Evolutionary conservation across 2,797 vertebrate genomes (phyloP).

Genomic region (Morelia viridis): DNA sequence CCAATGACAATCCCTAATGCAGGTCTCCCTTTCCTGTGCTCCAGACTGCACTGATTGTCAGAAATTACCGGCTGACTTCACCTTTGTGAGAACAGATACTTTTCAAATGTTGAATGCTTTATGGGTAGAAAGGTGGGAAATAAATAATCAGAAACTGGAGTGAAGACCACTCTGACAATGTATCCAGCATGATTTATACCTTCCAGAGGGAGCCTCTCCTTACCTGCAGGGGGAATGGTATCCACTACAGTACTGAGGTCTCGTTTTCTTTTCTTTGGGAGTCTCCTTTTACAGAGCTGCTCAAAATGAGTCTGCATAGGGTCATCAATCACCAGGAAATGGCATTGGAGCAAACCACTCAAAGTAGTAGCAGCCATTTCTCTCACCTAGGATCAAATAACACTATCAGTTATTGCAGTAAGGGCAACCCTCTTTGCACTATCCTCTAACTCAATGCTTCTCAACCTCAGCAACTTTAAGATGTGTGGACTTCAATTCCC

Average conservation of each 20-base stretch:
- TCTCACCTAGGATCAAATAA: slow-evolving; percentile 80
- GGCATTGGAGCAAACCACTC: slow-evolving; percentile 94
- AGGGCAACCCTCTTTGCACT: background rate
- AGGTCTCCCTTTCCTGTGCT: background rate
- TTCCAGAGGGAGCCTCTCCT: slow-evolving; percentile 20
- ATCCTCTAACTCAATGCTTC: background rate
- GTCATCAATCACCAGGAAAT: slow-evolving; percentile 89
- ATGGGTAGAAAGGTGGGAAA: background rate
- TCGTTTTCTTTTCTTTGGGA: slow-evolving; percentile 90
- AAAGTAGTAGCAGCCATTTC: slow-evolving; percentile 97
- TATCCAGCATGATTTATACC: background rate
- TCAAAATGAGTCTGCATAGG: slow-evolving; percentile 94
- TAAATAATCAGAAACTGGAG: background rate
- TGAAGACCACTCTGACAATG: background rate
- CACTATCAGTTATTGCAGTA: background rate
- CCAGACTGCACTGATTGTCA: background rate
- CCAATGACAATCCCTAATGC: background rate
- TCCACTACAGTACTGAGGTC: slow-evolving; percentile 83
- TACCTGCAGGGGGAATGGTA: slow-evolving; percentile 91
- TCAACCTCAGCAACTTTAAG: background rate
- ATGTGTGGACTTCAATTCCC: background rate
- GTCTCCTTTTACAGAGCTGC: slow-evolving; percentile 90
- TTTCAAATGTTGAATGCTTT: background rate
- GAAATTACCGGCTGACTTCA: background rate
- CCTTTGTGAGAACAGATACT: background rate